phyloP scores from a whole-genome alignment of 2,888 invertebrate species.

The Emmelina monodactyla region DNA sequence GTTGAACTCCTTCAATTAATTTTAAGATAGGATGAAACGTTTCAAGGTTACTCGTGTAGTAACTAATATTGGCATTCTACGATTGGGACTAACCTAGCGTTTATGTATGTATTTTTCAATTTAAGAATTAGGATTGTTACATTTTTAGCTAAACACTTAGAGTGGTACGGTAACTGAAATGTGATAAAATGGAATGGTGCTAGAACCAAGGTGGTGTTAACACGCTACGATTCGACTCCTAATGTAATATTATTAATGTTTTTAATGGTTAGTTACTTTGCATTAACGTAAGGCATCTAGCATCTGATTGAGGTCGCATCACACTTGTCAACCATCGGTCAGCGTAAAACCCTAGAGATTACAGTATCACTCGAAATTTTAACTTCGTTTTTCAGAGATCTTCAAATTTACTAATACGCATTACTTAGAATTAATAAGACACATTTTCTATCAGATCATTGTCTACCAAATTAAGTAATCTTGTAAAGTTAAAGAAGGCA shows the following conservation, averaged over 20 bases:
- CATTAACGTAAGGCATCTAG: conserved; percentile 61
- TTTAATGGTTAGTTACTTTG: conserved; percentile 57
- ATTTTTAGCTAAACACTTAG: conserved; percentile 68
- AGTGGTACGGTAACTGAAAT: conserved; percentile 68
- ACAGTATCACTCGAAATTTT: conserved; percentile 65
- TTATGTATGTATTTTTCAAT: conserved; percentile 64
- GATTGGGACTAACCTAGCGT: conserved; percentile 69
- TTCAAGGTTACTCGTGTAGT: conserved; percentile 61
- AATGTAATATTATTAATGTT: conserved; percentile 59
- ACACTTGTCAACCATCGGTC: conserved; percentile 42
- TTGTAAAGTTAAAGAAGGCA: not conserved
- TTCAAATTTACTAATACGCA: conserved; percentile 56
- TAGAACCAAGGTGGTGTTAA: conserved; percentile 66
- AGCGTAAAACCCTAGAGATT: conserved; percentile 47
- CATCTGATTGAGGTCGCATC: conserved; percentile 57
- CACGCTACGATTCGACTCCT: conserved; percentile 67
- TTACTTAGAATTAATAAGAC: conserved; percentile 46
- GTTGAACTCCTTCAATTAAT: conserved; percentile 51
- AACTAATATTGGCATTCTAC: conserved; percentile 67
- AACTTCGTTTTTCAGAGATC: conserved; percentile 46
- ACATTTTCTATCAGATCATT: conserved; percentile 47
- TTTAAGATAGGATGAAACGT: conserved; percentile 51
- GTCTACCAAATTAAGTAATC: conserved; percentile 45
- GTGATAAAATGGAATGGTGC: conserved; percentile 69
- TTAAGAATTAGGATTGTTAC: conserved; percentile 66